Evolutionary conservation across 2,888 invertebrate genomes (phyloP), one percentile per base, ranked within the genome.

Genomic region (Quadroppia sp.): DNA sequence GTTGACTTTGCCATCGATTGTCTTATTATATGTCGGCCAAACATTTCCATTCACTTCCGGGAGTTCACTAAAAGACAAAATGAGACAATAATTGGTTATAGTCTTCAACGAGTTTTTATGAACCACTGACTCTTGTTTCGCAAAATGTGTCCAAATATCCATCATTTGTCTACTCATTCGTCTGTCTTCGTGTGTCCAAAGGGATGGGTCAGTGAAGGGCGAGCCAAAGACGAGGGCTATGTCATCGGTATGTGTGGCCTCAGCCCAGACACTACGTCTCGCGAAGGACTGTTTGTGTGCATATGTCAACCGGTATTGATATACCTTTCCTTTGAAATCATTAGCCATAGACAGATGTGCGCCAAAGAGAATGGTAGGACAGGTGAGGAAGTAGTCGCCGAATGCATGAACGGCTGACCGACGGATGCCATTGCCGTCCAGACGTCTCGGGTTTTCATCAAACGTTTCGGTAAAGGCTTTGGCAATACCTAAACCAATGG

Each of bases 81-180:
- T 48, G 20, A 2, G n/a, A n/a, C 20, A 17, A n/a, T 20, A 48
- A 2, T 48, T 48, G 20, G 9, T n/a, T 3, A 1, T n/a, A 48
- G 13, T 25, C 25, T 17, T 53, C 2, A 36, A 36, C 17, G 15
- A 45, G 17, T 15, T 30, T 30, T 23, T 28, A 28, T 56, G 28
- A 30, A 56, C 28, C 28, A 64, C 64, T 40, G 17, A 61, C 61
- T 32, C 64, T 17, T 64, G 17, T 64, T 64, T 64, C 11, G 64
- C 64, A 20, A 64, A 64, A 64, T 64, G 36, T 0, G 64, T 64
- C 64, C 64, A 64, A 64, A 64, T 40, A 40, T 36, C 40, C 64
- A 64, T 64, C 7, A 64, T 40, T 40, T 40, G 13, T 40, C 13
- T 7, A 20, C 64, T 64, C 20, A 64, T 20, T 17, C 17, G n/a